phyloP scores from a whole-genome alignment of 2,797 vertebrate species.

The Sebastes hubbsi region DNA sequence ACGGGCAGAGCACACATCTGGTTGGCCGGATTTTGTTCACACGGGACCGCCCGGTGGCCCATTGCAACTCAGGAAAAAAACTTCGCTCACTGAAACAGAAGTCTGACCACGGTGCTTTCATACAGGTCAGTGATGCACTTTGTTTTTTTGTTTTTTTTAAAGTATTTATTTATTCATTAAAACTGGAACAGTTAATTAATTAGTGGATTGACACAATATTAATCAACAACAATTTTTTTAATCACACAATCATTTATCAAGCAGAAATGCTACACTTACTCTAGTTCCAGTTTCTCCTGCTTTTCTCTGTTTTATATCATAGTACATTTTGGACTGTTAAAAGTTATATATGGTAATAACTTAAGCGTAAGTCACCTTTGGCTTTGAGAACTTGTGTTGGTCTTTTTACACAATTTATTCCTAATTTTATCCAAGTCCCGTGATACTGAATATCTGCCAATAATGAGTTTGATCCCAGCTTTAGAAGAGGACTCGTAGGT shows the following conservation, averaged over 20 bases:
- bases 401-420: too few relatives aligned
- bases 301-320: neutral
- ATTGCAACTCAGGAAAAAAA: slow-evolving; percentile 80
- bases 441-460: too few relatives aligned
- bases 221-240: neutral
- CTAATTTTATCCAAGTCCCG: too few relatives aligned
- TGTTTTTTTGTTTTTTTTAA: neutral
- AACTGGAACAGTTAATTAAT: neutral
- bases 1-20: slow-evolving; percentile 76
- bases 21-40: slow-evolving; percentile 94
- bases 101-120: slow-evolving; percentile 95
- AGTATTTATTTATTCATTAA: neutral
- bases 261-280: neutral
- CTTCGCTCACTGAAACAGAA: slow-evolving; percentile 91
- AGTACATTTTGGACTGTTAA: neutral
- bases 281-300: neutral
- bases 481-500: fast-evolving
- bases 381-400: too few relatives aligned
- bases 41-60: slow-evolving; percentile 85
- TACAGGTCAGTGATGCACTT: slow-evolving; percentile 59
- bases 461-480: too few relatives aligned
- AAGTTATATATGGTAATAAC: neutral
- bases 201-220: neutral
- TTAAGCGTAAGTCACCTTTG: too few relatives aligned
- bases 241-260: neutral